phyloP scores from a whole-genome alignment of 2,888 invertebrate genomes.

The Metacarcinus magister region DNA sequence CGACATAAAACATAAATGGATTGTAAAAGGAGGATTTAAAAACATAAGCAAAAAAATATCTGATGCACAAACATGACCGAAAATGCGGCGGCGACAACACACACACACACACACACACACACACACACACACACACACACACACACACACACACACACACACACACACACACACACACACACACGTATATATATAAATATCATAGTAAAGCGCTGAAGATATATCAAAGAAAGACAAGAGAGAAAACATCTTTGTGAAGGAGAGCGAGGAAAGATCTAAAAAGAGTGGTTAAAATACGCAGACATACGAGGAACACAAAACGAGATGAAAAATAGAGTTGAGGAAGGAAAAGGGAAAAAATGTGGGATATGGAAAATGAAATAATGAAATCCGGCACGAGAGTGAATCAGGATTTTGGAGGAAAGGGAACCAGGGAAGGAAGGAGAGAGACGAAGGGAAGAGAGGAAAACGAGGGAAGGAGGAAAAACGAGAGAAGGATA shows the following conservation, averaged over 20 bases:
- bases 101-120: too few relatives aligned
- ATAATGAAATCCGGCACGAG: background rate
- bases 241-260: too few relatives aligned
- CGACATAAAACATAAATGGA: background rate
- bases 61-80: background rate
- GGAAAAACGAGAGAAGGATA: background rate
- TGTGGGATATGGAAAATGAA: background rate
- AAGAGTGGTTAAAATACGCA: too few relatives aligned
- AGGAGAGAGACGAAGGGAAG: background rate
- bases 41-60: background rate
- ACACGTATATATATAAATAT: background rate
- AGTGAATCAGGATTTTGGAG: background rate
- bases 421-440: background rate
- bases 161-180: too few relatives aligned
- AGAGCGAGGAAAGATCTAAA: too few relatives aligned
- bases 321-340: background rate
- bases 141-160: too few relatives aligned
- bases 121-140: too few relatives aligned
- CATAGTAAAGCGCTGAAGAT: background rate
- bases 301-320: background rate
- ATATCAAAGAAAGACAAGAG: too few relatives aligned
- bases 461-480: background rate
- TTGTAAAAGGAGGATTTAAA: background rate
- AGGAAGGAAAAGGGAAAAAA: conserved; percentile 1
- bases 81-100: too few relatives aligned